Conservation (phyloP, 2,888 invertebrate species). For the Theristus sp. region DNA sequence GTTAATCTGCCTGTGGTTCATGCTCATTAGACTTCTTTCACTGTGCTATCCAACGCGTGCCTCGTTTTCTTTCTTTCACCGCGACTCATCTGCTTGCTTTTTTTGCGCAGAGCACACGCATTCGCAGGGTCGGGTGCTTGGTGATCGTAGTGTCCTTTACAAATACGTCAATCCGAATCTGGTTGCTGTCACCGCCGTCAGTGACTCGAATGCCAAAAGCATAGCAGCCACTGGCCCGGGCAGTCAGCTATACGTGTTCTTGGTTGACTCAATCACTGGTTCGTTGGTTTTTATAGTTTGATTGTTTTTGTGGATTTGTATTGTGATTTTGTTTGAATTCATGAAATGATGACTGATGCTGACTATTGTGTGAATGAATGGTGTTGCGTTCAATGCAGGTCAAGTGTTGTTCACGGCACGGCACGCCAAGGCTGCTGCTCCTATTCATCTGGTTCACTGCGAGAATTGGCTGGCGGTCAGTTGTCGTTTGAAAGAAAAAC, state of each 20-base stretch:
- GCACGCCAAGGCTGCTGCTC: constrained; percentile 63
- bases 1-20: no score
- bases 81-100: no score
- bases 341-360: no score
- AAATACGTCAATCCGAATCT: constrained; percentile 96
- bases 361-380: no score
- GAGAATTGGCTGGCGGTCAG: constrained; percentile 74
- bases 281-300: no score
- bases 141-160: constrained; percentile 86
- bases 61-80: no score
- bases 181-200: constrained; percentile 48
- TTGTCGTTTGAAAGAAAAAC: constrained; percentile 1
- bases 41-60: no score
- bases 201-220: neutral
- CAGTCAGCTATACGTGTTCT: constrained; percentile 53
- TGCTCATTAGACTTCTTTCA: no score
- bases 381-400: no score
- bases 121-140: constrained; percentile 80
- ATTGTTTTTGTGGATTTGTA: no score
- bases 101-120: constrained; percentile 49
- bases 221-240: neutral
- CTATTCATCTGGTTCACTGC: constrained; percentile 71
- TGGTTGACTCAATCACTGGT: constrained; percentile 78
- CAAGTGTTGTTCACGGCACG: constrained; percentile 60
- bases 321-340: no score